These are phyloP conservation scores for Sabatieria punctata DNA, from an alignment of 2,888 invertebrate genomes.

Conservation along the genomic window DNA sequence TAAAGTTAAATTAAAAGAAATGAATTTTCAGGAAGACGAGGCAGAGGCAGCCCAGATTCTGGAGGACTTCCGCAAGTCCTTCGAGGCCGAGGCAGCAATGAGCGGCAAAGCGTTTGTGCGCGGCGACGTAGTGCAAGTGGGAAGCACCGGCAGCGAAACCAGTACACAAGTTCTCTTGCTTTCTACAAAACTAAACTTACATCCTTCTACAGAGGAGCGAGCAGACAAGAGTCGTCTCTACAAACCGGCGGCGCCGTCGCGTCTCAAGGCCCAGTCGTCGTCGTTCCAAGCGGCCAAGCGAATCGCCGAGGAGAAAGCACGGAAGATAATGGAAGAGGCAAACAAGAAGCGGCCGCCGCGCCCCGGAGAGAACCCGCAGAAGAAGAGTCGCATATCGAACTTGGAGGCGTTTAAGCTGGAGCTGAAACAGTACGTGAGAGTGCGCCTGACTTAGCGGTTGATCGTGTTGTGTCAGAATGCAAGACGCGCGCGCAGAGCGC, in stretches of 20 bases:
- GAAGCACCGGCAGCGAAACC: constrained; percentile 66
- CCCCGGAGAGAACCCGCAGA: constrained; percentile 47
- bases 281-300: constrained; percentile 18
- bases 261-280: no score
- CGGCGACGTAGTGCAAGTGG: constrained; percentile 92
- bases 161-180: constrained; percentile 29
- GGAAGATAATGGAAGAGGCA: constrained; percentile 21
- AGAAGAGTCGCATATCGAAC: constrained; percentile 84
- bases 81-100: neutral
- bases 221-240: no score
- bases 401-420: constrained; percentile 96
- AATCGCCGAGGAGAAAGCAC: constrained; percentile 21
- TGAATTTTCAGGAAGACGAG: constrained; percentile 10
- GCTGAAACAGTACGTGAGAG: constrained; percentile 56
- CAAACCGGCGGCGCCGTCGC: no score
- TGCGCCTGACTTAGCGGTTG: neutral
- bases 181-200: neutral
- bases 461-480: constrained; percentile 49
- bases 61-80: neutral
- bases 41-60: constrained; percentile 8
- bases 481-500: constrained; percentile 88
- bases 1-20: no score
- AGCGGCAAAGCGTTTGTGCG: constrained; percentile 76
- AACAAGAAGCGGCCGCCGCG: constrained; percentile 13
- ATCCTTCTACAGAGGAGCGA: no score